Conservation (phyloP, 2,113 vertebrate species). For the Athene cunicularia region DNA sequence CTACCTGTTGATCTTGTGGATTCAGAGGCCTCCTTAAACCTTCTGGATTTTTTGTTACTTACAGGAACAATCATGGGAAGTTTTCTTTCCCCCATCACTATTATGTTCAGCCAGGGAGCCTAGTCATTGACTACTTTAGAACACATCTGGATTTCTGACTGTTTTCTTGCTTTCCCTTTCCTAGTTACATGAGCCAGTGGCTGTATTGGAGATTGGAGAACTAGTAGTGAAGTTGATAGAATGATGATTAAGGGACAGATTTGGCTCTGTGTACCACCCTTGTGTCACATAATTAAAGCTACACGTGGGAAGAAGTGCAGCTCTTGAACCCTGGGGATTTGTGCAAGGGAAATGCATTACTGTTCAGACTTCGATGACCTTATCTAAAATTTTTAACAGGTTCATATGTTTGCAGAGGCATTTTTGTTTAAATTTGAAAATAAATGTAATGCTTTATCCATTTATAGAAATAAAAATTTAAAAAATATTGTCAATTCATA, state of each 20-base stretch:
- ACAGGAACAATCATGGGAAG: not conserved
- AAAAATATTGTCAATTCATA: not conserved
- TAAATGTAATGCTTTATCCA: not conserved
- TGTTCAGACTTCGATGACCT: not conserved
- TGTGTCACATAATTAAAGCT: not conserved
- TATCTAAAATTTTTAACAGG: not conserved
- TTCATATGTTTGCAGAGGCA: not conserved
- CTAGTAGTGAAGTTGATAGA: not conserved
- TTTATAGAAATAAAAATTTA: not conserved
- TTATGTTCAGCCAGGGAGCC: slow-evolving; percentile 9
- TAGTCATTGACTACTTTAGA: not conserved
- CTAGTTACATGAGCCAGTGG: not conserved
- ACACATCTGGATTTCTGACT: not conserved
- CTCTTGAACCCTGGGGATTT: not conserved
- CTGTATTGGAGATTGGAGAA: not conserved
- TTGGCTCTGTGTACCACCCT: not conserved
- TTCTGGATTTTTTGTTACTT: not conserved
- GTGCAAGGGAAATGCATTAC: not conserved
- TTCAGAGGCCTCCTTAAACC: not conserved
- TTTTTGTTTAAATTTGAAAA: not conserved
- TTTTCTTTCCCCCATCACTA: not conserved
- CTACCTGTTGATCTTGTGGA: not conserved
- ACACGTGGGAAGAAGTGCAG: not conserved
- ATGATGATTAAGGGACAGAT: not conserved
- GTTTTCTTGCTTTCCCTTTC: not conserved